A percentile compares a stretch with the other conserved stretches of the same genome.
Evolutionary conservation across 2,113 vertebrate species (phyloP).

Genomic region (Ovis canadensis): DNA sequence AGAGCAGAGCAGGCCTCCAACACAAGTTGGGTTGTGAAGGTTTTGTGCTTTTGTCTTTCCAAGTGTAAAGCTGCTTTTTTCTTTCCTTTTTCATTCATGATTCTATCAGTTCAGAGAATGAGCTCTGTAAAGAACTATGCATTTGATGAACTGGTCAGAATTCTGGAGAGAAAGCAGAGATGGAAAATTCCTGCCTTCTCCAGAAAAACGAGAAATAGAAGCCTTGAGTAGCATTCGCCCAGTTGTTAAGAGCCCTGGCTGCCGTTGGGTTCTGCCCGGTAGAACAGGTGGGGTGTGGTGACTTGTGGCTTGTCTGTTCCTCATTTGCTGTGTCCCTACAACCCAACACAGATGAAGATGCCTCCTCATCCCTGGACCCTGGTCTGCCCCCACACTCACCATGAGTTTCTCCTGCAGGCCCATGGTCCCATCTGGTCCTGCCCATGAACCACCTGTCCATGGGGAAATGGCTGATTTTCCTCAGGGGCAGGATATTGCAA

Average conservation of each 20-base stretch:
- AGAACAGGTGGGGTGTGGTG: neutral
- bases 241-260: neutral
- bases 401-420: neutral
- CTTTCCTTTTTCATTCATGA: neutral
- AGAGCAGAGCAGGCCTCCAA: neutral
- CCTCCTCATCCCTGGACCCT: neutral
- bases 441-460: neutral
- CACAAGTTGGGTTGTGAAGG: neutral
- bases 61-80: neutral
- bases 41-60: neutral
- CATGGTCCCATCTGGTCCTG: neutral
- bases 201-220: neutral
- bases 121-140: neutral
- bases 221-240: neutral
- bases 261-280: neutral
- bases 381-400: neutral
- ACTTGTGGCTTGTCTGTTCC: neutral
- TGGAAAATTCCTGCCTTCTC: neutral
- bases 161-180: neutral
- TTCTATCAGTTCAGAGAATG: neutral
- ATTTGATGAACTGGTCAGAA: neutral
- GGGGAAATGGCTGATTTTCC: neutral
- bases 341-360: neutral
- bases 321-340: rapidly evolving
- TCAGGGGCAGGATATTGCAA: neutral